Evolutionary conservation across 2,888 invertebrate species (phyloP), one percentile per base, ranked within the genome.

Genomic region (Dorcus parallelipipedus): DNA sequence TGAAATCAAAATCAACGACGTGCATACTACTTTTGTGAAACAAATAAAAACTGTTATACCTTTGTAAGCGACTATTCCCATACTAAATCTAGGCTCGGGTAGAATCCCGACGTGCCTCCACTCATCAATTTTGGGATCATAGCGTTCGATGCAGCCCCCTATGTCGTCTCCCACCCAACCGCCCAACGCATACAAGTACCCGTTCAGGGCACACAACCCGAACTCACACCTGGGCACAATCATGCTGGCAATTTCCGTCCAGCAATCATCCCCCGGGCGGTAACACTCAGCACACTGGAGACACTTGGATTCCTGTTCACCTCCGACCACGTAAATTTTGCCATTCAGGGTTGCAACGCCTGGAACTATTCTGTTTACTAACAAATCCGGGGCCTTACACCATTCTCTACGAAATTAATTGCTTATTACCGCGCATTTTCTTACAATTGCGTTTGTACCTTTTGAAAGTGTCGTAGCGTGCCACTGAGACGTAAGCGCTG

Each of bases 161-260:
- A 95, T 93, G 72, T 93, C 93, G 63, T 91, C 90, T 0, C 95
- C 95, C 38, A 95, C 89, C 95, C 95, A 95, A 3, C 96, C 96
- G 45, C 96, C 95, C 68, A 96, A 87, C 0, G 94, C 95, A 74
- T 91, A 93, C 59, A 96, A 79, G 69, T 85, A 86, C 33, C 91
- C 92, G 67, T 91, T 88, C 77, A 91, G 84, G 9, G 91, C 89
- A 71, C 93, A 92, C 62, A 95, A 79, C 1, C 95, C 95, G 74
- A 95, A 92, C 76, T 94, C 95, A 78, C 94, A 95, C 20, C 96
- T 83, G 0, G 93, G 90, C 66, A 91, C 89, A 62, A 88, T 86
- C 90, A 92, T 91, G 9, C 86, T 84, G 5, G 87, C 82, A 69
- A 89, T 67, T 38, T 56, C 55, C 9, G 58, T 60, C 69, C 69